Base-by-base conservation (phyloP, 37 sponge, comb jelly and placozoan species). In the Aplysina aerophoba region DNA sequence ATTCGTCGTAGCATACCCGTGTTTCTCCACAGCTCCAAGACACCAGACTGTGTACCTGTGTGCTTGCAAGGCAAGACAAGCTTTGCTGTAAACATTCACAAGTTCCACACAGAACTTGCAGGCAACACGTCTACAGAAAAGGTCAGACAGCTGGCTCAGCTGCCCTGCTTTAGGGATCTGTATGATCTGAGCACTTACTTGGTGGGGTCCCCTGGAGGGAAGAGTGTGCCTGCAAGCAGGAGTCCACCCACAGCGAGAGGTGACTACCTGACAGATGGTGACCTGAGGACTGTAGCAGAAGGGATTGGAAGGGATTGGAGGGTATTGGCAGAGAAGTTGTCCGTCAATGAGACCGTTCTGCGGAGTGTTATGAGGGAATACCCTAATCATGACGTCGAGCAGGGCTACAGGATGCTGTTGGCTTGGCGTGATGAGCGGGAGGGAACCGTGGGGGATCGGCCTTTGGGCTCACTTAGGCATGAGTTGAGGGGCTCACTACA, bases 391-490 rank as follows among this genome's bases (percentile, higher is more conserved):
- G 58, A 84, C 13, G 40, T 90, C 13, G 63, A 60, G 14, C 73
- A 84, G 22, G 86, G 83, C 17, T 85, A 80, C 35, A 36, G 62
- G 15, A 80, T 84, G 82, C 64, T 90, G 53, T 14, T 30, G 28
- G 19, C 21, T 1, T 90, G 90, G 90, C 80, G 82, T 31, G 33
- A 61, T 2, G 63, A 81, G 19, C 44, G 41, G 41, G 81, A 71
- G 34, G 72, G 33, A 0, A 44, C 17, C 8, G n/a, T 12, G 53
- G 25, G 50, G 4, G n/a, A n/a, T n/a, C 44, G 1, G 71, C 19
- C 35, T 15, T 31, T 21, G 30, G 0, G 71, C 25, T 0, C 16
- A 35, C 1, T 31, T 0, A 37, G 35, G 73, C 21, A 13, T 8
- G 73, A 8, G 38, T 21, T 34, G 13, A 12, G 8, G 31, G 35